Conservation (phyloP, 2,797 vertebrate species). For the Moxostoma hubbsi region DNA sequence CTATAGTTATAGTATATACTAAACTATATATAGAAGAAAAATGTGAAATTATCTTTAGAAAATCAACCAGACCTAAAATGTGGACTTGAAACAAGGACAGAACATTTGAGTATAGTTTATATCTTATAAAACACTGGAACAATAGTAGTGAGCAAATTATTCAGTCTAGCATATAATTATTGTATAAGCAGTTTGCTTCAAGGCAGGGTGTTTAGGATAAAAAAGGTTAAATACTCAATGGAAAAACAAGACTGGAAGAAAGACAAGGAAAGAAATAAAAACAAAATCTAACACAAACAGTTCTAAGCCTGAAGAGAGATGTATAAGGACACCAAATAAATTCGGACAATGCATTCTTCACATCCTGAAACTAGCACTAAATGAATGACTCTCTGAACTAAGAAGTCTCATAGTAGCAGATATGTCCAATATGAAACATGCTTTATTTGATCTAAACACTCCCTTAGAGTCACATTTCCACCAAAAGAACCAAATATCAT, state of each 20-base stretch:
- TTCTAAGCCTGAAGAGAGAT: neutral
- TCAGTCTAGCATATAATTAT: neutral
- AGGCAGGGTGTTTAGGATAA: neutral
- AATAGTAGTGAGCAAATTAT: neutral
- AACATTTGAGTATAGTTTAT: no score
- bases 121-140: neutral
- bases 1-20: no score
- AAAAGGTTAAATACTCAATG: neutral
- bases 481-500: no score
- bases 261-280: no score
- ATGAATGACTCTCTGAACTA: neutral
- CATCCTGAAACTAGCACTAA: neutral
- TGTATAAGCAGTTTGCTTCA: neutral
- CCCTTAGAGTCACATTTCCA: no score
- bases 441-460: constrained; percentile 5
- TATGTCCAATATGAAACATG: neutral
- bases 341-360: constrained; percentile 29
- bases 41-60: no score
- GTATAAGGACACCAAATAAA: constrained; percentile 24
- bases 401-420: neutral
- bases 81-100: no score
- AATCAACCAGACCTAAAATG: no score
- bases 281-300: no score
- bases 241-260: neutral
- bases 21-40: no score